Evolutionary conservation across 1,140 invertebrate genomes (phyloP), one percentile per base, ranked within the genome.

Genomic region (Sipha flava): DNA sequence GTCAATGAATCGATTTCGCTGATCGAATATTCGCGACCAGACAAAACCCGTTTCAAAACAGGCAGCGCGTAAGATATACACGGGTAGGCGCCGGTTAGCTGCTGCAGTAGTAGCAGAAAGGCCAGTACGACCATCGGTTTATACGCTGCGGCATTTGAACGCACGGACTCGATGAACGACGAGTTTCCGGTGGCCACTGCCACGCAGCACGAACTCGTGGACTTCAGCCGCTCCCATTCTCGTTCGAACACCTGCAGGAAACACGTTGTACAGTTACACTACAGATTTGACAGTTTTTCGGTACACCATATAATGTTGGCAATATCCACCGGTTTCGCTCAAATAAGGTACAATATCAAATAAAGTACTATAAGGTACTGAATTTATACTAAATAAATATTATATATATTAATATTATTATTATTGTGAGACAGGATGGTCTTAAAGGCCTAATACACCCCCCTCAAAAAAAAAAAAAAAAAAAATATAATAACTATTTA

Each of bases 11-110:
- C 83, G 81, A 87, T 87, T 62, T 86, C 52, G 16, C 4, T 86
- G 79, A 83, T 37, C 83, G 85, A 23, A 81, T 82, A 26, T 3
- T 87, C 84, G n/a, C 88, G 85, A 16, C 84, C 82, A 1, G 85
- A 86, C 3, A 86, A 86, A 9, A 89, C 84, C 80, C 86, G 83
- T 23, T 85, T 81, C 80, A 89, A 91, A 79, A 89, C 86, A 7
- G 88, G 87, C 3, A 90, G 88, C 0, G 90, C 89, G 82, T 92
- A 92, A 82, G 92, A 92, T 81, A 92, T 90, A 5, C 92, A 86
- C 1, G 89, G 88, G 83, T 92, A 90, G 26, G 85, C 85, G 14
- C 89, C 89, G 2, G 87, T 87, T 0, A 89, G 81, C 84, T 90
- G 89, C 84, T 90, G 89, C 4, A 90, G 84, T 0, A 88, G 26